A percentile compares a stretch with the other conserved stretches of the same genome.
Evolutionary conservation across 2,888 invertebrate genomes (phyloP).

Genomic region (Temnothorax unifasciatus): DNA sequence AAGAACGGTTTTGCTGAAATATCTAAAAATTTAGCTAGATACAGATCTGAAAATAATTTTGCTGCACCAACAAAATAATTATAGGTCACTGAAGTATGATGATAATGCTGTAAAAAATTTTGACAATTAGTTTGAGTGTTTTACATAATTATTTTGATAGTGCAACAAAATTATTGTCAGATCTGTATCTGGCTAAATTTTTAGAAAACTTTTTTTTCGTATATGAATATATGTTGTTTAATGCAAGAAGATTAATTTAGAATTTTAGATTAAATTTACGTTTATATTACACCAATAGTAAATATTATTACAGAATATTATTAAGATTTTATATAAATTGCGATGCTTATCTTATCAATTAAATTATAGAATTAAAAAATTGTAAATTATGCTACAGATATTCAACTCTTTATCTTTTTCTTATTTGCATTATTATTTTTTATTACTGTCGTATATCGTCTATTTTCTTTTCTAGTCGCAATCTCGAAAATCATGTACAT

Average conservation of each 20-base stretch:
- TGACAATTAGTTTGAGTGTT: too few relatives aligned
- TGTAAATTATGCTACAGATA: not conserved
- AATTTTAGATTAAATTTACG: not conserved
- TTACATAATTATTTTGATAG: too few relatives aligned
- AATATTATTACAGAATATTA: not conserved
- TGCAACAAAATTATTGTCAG: too few relatives aligned
- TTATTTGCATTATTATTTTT: not conserved
- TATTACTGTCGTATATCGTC: slow-evolving; percentile 1
- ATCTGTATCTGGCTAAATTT: too few relatives aligned
- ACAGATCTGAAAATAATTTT: too few relatives aligned
- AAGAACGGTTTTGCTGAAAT: too few relatives aligned
- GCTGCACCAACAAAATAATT: too few relatives aligned
- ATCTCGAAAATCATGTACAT: not conserved
- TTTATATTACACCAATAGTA: not conserved
- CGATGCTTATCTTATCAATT: not conserved
- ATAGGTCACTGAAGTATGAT: too few relatives aligned
- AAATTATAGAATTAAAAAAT: not conserved
- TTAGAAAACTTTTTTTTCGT: too few relatives aligned
- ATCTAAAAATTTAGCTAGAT: too few relatives aligned
- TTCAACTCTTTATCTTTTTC: not conserved
- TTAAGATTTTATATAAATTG: not conserved
- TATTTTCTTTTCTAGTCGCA: not conserved
- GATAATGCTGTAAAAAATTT: too few relatives aligned
- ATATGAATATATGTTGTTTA: not conserved
- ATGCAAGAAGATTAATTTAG: not conserved